These are phyloP conservation scores for Dryoscopus gambensis DNA, from an alignment of 2,113 vertebrate genomes.

Conservation along the genomic window DNA sequence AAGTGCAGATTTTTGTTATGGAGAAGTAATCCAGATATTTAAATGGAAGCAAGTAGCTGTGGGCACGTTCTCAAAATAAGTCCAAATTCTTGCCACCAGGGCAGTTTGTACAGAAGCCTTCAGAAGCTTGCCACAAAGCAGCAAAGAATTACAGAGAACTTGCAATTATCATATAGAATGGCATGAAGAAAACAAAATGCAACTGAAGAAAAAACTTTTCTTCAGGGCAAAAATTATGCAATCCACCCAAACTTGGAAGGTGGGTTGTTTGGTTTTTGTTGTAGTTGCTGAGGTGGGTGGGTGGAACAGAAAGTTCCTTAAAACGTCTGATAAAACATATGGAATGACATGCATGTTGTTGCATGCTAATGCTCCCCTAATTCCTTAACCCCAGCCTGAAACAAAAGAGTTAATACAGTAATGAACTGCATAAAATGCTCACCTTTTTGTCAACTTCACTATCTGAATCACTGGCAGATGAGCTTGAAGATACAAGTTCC, in stretches of 20 bases:
- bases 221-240: not conserved
- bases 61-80: not conserved
- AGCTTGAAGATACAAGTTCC: constrained; percentile 91
- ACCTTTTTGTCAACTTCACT: constrained; percentile 96
- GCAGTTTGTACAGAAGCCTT: not conserved
- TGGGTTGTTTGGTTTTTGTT: not conserved
- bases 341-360: not conserved
- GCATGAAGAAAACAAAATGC: not conserved
- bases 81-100: not conserved
- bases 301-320: not conserved
- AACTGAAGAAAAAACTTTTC: not conserved
- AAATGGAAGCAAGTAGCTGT: not conserved
- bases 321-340: not conserved
- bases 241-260: not conserved
- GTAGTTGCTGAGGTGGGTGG: not conserved
- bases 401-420: not conserved
- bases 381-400: not conserved
- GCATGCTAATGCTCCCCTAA: not conserved
- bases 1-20: not conserved
- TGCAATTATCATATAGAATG: not conserved
- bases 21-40: not conserved
- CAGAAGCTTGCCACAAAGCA: not conserved
- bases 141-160: not conserved
- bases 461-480: constrained; percentile 93
- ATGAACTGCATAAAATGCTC: not conserved